phyloP scores from a whole-genome alignment of 2,797 vertebrate genomes.

The Parambassis ranga region DNA sequence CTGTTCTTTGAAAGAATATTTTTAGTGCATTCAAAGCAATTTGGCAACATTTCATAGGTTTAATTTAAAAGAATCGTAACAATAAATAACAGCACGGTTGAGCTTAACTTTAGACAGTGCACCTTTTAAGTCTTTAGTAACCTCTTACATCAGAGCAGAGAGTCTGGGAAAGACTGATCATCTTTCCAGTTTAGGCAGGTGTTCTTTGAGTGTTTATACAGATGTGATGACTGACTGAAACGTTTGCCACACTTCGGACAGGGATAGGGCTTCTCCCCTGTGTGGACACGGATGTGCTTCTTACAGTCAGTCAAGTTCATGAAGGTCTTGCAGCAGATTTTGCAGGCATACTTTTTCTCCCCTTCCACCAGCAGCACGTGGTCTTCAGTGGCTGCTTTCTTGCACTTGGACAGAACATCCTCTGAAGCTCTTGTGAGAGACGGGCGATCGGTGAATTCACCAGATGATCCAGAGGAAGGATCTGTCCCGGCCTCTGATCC shows the following conservation, averaged over 20 bases:
- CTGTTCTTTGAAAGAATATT: background rate
- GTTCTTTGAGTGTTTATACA: constrained; percentile 97
- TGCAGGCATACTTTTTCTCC: constrained; percentile 96
- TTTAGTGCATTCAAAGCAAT: constrained; percentile 6
- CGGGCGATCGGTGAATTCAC: constrained; percentile 44
- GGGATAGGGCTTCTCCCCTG: constrained; percentile 94
- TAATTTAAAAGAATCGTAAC: background rate
- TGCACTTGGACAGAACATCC: constrained; percentile 95
- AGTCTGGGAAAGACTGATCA: constrained; percentile 80
- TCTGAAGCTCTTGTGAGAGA: constrained; percentile 90
- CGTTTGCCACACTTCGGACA: constrained; percentile 96
- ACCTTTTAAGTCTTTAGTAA: too few species aligned
- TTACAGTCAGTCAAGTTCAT: constrained; percentile 96
- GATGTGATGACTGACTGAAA: constrained; percentile 97
- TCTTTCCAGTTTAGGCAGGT: constrained; percentile 94
- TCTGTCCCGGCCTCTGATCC: constrained; percentile 71
- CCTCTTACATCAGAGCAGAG: constrained; percentile 77
- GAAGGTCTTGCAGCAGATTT: constrained; percentile 98
- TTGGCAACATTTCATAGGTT: constrained; percentile 8
- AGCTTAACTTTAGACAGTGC: background rate
- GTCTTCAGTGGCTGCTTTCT: constrained; percentile 96
- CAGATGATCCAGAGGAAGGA: constrained; percentile 56
- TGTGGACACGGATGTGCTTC: constrained; percentile 97
- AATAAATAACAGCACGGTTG: background rate
- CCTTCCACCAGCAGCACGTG: constrained; percentile 95